Conservation (phyloP, 2,888 invertebrate genomes). For the Rhyacophila evoluta region DNA sequence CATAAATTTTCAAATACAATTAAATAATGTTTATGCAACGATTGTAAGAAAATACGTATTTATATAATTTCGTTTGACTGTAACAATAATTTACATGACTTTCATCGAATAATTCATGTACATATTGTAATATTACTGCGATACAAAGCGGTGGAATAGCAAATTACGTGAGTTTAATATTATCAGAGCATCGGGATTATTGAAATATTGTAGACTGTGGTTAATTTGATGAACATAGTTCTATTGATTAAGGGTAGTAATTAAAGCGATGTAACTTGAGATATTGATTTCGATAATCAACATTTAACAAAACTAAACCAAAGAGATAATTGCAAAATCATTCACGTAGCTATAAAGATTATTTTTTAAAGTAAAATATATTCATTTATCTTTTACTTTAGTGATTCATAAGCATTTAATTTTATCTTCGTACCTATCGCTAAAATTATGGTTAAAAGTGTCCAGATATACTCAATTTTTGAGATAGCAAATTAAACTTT, state of each 20-base stretch:
- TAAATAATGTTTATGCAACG: no score
- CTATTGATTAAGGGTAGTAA: constrained; percentile 2
- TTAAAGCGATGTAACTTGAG: constrained; percentile 1
- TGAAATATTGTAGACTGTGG: constrained; percentile 18
- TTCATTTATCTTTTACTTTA: no score
- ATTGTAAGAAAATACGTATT: no score
- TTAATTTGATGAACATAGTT: constrained; percentile 3
- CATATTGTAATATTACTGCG: background rate
- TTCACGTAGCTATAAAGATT: background rate
- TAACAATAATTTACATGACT: background rate
- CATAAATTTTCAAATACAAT: no score
- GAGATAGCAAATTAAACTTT: no score
- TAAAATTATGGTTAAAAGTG: no score
- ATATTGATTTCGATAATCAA: background rate
- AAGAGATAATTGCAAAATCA: background rate
- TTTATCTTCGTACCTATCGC: no score
- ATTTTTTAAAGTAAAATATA: no score
- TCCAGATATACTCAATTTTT: no score
- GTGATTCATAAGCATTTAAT: no score
- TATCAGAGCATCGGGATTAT: background rate
- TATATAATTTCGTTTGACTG: no score
- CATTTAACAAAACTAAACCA: background rate
- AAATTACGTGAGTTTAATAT: background rate
- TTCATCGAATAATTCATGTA: background rate
- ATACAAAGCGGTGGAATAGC: background rate